phyloP scores from a whole-genome alignment of 2,797 vertebrate species.

The Phrynocephalus forsythii region DNA sequence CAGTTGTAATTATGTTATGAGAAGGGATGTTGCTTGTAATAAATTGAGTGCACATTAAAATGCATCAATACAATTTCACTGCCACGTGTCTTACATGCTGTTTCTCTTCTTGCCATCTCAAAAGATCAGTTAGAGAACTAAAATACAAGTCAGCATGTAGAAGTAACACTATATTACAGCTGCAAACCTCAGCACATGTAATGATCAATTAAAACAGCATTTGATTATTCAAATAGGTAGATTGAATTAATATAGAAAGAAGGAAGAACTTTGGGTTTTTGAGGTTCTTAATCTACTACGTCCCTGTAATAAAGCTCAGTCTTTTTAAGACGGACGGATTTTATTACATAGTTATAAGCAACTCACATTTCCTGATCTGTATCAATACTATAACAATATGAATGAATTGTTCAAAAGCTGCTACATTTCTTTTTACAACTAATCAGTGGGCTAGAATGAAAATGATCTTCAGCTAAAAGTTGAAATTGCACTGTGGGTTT shows the following conservation, averaged over 20 bases:
- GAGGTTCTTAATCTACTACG: background rate
- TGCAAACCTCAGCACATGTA: background rate
- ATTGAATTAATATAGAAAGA: background rate
- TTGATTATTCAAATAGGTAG: background rate
- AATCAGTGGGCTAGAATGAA: background rate
- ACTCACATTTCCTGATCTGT: too few relatives aligned
- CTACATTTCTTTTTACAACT: background rate
- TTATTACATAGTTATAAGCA: too few relatives aligned
- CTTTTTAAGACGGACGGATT: background rate
- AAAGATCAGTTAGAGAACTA: background rate
- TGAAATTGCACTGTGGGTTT: too few relatives aligned
- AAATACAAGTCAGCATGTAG: background rate
- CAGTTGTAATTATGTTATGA: constrained; percentile 11
- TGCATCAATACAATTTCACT: background rate
- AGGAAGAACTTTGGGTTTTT: background rate
- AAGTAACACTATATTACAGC: background rate
- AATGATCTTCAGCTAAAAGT: background rate
- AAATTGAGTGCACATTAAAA: background rate
- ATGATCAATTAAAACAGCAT: background rate
- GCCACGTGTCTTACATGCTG: background rate
- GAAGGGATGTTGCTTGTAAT: background rate
- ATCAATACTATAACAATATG: background rate
- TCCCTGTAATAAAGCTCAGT: background rate
- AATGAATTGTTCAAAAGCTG: background rate
- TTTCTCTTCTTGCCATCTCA: background rate